These are phyloP conservation scores for Bellardia pandia DNA, from an alignment of 2,888 invertebrate species.

Conservation along the genomic window DNA sequence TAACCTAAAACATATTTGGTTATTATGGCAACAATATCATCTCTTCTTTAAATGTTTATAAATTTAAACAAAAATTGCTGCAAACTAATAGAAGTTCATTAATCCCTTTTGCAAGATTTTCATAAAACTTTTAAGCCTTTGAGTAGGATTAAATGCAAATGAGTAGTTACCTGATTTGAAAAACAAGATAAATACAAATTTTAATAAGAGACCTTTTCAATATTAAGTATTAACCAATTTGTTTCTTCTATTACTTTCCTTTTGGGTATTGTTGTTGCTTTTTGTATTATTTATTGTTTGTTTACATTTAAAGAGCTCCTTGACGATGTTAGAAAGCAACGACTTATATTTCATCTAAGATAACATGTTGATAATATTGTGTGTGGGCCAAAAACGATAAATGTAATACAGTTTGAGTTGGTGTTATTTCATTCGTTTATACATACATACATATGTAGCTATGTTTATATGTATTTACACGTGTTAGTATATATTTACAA, in stretches of 20 bases:
- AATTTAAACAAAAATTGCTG: neutral
- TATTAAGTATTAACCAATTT: neutral
- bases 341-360: slow-evolving; percentile 27
- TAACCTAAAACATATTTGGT: neutral
- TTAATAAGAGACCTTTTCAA: slow-evolving; percentile 4
- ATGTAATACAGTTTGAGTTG: neutral
- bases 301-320: neutral
- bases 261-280: neutral
- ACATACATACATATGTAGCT: neutral
- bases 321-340: slow-evolving; percentile 3
- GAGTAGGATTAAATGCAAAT: neutral
- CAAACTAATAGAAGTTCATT: neutral
- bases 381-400: slow-evolving; percentile 25
- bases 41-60: neutral
- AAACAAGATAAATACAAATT: slow-evolving; percentile 11
- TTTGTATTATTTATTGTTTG: neutral
- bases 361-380: neutral
- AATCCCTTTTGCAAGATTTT: neutral
- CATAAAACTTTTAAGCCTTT: neutral
- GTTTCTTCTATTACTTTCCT: neutral
- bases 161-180: neutral
- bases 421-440: neutral
- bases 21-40: slow-evolving; percentile 2
- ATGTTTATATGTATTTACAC: neutral
- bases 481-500: neutral